A percentile compares a stretch with the other conserved stretches of the same genome.
Conservation (phyloP, 2,113 vertebrate genomes). For the Poeciliopsis occidentalis region DNA sequence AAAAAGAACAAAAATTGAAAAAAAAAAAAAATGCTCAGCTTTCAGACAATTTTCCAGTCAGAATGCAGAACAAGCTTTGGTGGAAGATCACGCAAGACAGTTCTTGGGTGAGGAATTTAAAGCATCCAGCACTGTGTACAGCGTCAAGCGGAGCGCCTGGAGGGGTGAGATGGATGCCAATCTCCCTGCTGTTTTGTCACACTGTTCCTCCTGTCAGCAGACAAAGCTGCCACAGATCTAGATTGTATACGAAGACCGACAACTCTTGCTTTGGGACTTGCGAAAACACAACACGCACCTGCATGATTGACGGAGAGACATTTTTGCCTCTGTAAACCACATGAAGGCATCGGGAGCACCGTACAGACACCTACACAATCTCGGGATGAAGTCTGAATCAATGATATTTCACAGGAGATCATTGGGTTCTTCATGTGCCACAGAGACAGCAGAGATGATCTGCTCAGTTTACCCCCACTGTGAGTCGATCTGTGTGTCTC, state of each 20-base stretch:
- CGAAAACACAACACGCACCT: slow-evolving; percentile 52
- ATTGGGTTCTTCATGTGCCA: slow-evolving; percentile 1
- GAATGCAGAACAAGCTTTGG: slow-evolving; percentile 42
- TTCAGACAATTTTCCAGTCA: slow-evolving; percentile 35
- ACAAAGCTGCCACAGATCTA: slow-evolving; percentile 57
- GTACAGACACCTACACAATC: slow-evolving; percentile 31
- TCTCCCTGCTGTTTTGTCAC: slow-evolving; percentile 60
- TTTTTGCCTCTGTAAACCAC: slow-evolving; percentile 26
- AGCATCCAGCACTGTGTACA: slow-evolving; percentile 61
- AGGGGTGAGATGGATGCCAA: slow-evolving; percentile 60
- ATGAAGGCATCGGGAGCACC: slow-evolving; percentile 22
- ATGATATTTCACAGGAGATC: slow-evolving; percentile 29
- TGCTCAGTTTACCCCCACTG: neutral
- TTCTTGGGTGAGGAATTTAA: slow-evolving; percentile 60
- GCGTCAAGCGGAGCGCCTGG: slow-evolving; percentile 60
- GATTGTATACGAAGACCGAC: slow-evolving; percentile 48
- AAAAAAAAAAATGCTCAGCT: slow-evolving; percentile 11
- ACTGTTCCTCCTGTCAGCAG: slow-evolving; percentile 56
- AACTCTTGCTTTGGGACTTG: slow-evolving; percentile 46
- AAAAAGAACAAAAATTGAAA: slow-evolving; percentile 34
- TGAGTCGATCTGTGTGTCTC: neutral
- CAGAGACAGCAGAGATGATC: slow-evolving; percentile 2
- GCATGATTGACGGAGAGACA: slow-evolving; percentile 43
- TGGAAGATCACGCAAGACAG: slow-evolving; percentile 55
- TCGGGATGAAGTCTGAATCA: slow-evolving; percentile 21